Base-by-base conservation (phyloP, 1,140 invertebrate genomes). In the Venturia canescens region DNA sequence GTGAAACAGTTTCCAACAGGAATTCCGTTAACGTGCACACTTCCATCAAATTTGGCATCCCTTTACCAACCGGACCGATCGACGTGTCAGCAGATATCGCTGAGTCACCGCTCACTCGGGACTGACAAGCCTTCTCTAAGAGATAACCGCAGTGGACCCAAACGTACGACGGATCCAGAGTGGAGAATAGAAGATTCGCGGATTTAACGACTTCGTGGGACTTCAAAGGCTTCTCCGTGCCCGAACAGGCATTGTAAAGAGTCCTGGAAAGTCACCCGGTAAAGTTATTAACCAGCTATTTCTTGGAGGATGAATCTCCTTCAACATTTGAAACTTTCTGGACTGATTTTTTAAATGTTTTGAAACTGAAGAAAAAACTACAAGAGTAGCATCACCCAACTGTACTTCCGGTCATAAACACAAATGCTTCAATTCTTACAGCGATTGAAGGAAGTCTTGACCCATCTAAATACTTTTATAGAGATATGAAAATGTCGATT, bases 141-240 rank as follows among this genome's bases (percentile, higher is more conserved):
- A 96, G 90, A 66, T 93, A 93, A 3, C 95, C 96, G 79, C 96
- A 94, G 88, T 96, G 97, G 81, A 95, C 94, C 97, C 97, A 98
- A 67, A 98, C 95, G 87, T 97, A 98, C 69, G 95, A 95, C 1
- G 96, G 95, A 86, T 98, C 97, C 70, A 98, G 93, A 1, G 96
- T 96, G 38, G 96, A 95, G 87, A 98, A 97, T 21, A 98, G 88
- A 29, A 98, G 91, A 90, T 98, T 98, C 0, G 96, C 97, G 16
- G 96, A 97, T 91, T 98, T 98, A 6, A 96, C 91, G 6, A 98
- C 93, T 87, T 95, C 94, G 72, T 92, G 90, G 11, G 89, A 88
- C 84, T 92, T 91, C 70, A 84, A 63, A 21, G 83, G 78, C 71
- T 89, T 90, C 9, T 81, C 86, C 5, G 86, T 79, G n/a, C 87